Conservation (phyloP, 2,797 vertebrate genomes). For the Phoeniculus purpureus region DNA sequence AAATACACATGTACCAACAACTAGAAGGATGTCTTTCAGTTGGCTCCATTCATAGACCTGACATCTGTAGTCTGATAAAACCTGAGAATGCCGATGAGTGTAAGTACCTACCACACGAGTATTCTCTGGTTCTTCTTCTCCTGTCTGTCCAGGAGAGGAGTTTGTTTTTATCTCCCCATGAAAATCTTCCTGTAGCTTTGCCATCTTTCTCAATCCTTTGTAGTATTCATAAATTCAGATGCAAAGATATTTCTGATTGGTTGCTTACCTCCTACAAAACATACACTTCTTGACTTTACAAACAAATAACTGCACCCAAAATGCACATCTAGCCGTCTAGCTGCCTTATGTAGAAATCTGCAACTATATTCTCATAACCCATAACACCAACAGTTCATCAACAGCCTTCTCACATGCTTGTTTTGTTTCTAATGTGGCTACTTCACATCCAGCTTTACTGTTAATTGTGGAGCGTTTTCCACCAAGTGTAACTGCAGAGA, state of each 20-base stretch:
- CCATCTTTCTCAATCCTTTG: not conserved
- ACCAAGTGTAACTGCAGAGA: not conserved
- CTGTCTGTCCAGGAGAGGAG: not conserved
- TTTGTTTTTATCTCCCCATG: not conserved
- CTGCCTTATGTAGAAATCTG: not conserved
- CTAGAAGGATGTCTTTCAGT: not conserved
- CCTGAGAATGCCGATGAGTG: not conserved
- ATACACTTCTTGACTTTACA: not conserved
- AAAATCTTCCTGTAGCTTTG: not conserved
- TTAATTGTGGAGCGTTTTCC: not conserved
- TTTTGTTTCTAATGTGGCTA: not conserved
- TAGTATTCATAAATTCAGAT: not conserved
- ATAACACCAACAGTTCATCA: not conserved
- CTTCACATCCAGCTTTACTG: not conserved
- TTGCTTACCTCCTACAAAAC: not conserved
- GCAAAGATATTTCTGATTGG: not conserved
- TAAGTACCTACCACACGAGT: not conserved
- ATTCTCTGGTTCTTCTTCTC: not conserved
- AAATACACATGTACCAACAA: not conserved
- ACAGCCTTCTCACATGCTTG: not conserved
- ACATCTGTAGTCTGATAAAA: not conserved
- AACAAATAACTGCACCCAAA: not conserved
- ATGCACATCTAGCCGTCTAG: fast-evolving
- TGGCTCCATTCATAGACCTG: not conserved
- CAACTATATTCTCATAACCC: not conserved